These are phyloP conservation scores for Lydus trimaculatus DNA, from an alignment of 2,888 invertebrate genomes.

Conservation along the genomic window DNA sequence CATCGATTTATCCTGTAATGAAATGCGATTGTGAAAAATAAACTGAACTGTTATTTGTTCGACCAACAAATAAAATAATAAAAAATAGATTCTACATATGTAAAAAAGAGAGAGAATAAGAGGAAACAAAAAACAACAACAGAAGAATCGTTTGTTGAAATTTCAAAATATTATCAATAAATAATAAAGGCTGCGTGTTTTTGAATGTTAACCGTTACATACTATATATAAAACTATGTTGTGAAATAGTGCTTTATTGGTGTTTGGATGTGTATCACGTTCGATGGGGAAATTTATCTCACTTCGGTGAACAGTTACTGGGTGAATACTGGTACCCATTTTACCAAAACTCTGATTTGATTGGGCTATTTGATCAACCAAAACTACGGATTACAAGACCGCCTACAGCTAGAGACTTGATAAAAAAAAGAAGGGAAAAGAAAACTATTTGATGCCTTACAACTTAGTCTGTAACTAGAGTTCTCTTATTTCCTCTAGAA, in stretches of 20 bases:
- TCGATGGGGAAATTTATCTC: slow-evolving; percentile 28
- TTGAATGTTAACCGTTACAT: slow-evolving; percentile 19
- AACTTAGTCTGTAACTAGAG: slow-evolving; percentile 12
- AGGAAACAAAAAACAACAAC: neutral
- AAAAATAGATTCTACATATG: neutral
- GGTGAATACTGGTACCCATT: slow-evolving; percentile 24
- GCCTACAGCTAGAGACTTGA: slow-evolving; percentile 8
- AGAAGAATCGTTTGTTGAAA: slow-evolving; percentile 7
- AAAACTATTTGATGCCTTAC: slow-evolving; percentile 13
- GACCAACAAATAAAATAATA: neutral
- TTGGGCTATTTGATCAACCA: slow-evolving; percentile 19
- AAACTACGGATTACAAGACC: slow-evolving; percentile 18
- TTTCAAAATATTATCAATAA: slow-evolving; percentile 15
- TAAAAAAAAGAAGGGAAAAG: slow-evolving; percentile 7
- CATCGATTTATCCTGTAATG: neutral
- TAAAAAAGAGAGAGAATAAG: neutral
- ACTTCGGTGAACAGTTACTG: slow-evolving; percentile 29
- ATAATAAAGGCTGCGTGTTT: slow-evolving; percentile 20
- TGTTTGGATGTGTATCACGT: slow-evolving; percentile 30
- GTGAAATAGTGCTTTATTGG: slow-evolving; percentile 25
- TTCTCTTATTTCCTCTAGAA: slow-evolving; percentile 12
- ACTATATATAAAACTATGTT: slow-evolving; percentile 18
- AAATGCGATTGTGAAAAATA: neutral
- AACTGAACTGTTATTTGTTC: neutral
- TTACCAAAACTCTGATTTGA: slow-evolving; percentile 28